Evolutionary conservation across 2,888 invertebrate genomes (phyloP).

Genomic region (Mactromeris polynyma): DNA sequence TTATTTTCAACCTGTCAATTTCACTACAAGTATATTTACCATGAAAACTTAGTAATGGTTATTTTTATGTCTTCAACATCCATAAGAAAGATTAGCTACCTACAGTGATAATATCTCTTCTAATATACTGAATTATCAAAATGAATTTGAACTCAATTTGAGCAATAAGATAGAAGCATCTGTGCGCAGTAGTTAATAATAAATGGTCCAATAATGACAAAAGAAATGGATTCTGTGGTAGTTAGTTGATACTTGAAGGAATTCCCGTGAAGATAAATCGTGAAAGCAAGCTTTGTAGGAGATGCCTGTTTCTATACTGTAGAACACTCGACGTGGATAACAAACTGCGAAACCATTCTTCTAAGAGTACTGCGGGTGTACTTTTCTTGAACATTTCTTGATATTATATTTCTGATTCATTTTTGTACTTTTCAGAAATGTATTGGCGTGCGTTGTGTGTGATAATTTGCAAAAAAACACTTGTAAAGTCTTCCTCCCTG

Average conservation of each 20-base stretch:
- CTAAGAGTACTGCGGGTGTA: too few species aligned
- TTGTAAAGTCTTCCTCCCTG: too few species aligned
- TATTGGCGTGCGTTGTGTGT: too few species aligned
- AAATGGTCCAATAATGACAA: constrained; percentile 56
- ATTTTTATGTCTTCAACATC: constrained; percentile 52
- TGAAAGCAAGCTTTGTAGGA: not conserved
- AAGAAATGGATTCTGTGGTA: constrained; percentile 48
- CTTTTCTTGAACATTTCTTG: too few species aligned
- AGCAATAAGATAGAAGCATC: constrained; percentile 35
- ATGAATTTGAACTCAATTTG: constrained; percentile 66
- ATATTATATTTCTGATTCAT: too few species aligned
- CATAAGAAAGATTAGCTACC: constrained; percentile 52
- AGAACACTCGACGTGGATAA: not conserved
- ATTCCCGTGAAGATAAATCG: constrained; percentile 33
- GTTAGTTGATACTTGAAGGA: constrained; percentile 37
- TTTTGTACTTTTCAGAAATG: too few species aligned
- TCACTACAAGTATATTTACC: constrained; percentile 21
- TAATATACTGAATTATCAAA: constrained; percentile 62
- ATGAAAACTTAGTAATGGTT: constrained; percentile 42
- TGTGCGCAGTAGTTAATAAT: constrained; percentile 43
- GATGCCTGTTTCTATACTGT: not conserved
- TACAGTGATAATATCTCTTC: constrained; percentile 47
- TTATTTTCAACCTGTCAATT: constrained; percentile 44
- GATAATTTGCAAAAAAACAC: too few species aligned
- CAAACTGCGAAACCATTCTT: too few species aligned